Conservation (phyloP, 1,140 invertebrate species). For the Panagrolaimus sp. region DNA sequence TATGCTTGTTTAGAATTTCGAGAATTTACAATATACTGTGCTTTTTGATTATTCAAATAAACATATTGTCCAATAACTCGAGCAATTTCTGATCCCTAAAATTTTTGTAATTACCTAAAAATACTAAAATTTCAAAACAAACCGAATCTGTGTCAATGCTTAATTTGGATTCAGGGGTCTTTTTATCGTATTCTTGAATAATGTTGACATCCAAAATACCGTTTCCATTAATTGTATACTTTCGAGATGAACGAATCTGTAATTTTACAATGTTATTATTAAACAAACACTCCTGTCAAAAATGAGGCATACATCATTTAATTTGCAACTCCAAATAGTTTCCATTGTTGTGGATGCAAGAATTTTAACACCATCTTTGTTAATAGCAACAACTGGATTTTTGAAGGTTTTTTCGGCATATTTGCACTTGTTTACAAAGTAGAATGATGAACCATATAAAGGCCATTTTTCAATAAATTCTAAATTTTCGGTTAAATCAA, state of each 20-base stretch:
- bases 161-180: slow-evolving; percentile 89
- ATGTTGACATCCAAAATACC: slow-evolving; percentile 70
- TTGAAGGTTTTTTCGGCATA: slow-evolving; percentile 18
- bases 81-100: slow-evolving; percentile 70
- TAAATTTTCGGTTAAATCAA: slow-evolving; percentile 6
- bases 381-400: slow-evolving; percentile 31
- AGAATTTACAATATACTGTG: slow-evolving; percentile 6
- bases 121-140: slow-evolving; percentile 16
- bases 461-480: slow-evolving; percentile 70
- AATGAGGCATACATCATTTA: slow-evolving; percentile 39
- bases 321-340: not conserved
- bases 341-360: slow-evolving; percentile 22
- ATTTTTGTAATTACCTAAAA: slow-evolving; percentile 31
- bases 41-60: slow-evolving; percentile 56
- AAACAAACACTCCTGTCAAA: slow-evolving; percentile 68
- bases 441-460: slow-evolving; percentile 94
- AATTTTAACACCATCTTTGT: slow-evolving; percentile 28
- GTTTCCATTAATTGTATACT: slow-evolving; percentile 23
- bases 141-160: slow-evolving; percentile 93
- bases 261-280: not conserved
- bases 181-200: slow-evolving; percentile 91
- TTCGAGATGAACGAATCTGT: slow-evolving; percentile 34
- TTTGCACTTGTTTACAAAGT: slow-evolving; percentile 60
- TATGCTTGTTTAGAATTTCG: slow-evolving; percentile 8
- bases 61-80: slow-evolving; percentile 91